Conservation (phyloP, 1,140 invertebrate species). For the Marisa cornuarietis region DNA sequence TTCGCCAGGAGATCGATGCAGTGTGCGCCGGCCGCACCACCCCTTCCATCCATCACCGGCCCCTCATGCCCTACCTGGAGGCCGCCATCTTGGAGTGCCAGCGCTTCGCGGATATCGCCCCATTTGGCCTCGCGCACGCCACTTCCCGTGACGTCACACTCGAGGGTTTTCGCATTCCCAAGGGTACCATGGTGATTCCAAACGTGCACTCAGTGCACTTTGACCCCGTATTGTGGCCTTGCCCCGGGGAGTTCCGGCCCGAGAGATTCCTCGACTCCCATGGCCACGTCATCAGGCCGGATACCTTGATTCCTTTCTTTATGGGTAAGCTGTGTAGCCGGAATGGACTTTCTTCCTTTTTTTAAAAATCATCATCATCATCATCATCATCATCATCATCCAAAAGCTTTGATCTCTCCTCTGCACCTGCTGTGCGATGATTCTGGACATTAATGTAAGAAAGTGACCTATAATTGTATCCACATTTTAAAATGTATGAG, state of each 20-base stretch:
- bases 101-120: slow-evolving; percentile 46
- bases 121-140: slow-evolving; percentile 59
- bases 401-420: not conserved
- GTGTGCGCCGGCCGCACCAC: not conserved
- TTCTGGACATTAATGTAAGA: not conserved
- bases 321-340: not conserved
- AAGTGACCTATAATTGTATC: not conserved
- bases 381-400: not conserved
- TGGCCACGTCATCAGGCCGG: slow-evolving; percentile 22
- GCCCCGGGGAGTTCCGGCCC: slow-evolving; percentile 76
- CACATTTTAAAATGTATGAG: not conserved
- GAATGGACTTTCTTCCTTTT: not conserved
- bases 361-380: not conserved
- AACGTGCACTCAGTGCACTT: slow-evolving; percentile 51
- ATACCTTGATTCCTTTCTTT: slow-evolving; percentile 39
- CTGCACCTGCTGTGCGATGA: not conserved
- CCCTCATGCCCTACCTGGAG: slow-evolving; percentile 30
- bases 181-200: slow-evolving; percentile 52
- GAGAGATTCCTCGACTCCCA: slow-evolving; percentile 69
- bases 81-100: slow-evolving; percentile 40
- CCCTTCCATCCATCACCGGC: slow-evolving; percentile 23
- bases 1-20: slow-evolving; percentile 85
- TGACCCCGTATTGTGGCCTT: slow-evolving; percentile 69
- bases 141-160: slow-evolving; percentile 46
- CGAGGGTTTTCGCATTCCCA: slow-evolving; percentile 54